These are phyloP conservation scores for Anomalospiza imberbis DNA, from an alignment of 2,797 vertebrate genomes.

Conservation along the genomic window DNA sequence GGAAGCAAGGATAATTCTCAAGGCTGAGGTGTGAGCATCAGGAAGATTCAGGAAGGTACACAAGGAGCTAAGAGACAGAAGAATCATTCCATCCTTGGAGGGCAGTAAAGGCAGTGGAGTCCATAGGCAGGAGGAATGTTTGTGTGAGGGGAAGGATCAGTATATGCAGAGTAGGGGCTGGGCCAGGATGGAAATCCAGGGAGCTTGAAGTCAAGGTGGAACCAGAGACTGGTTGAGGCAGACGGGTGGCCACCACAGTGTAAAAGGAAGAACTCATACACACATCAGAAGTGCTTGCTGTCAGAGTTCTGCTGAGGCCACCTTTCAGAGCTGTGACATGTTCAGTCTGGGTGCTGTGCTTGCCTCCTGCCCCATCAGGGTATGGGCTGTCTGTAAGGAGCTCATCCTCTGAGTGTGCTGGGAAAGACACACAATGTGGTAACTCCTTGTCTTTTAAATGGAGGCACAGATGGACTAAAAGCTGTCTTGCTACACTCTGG, in stretches of 20 bases:
- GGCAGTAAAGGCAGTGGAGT: not conserved
- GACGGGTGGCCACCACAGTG: not conserved
- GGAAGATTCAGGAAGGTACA: not conserved
- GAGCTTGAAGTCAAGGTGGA: not conserved
- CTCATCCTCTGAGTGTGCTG: not conserved
- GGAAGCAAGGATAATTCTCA: not conserved
- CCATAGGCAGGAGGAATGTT: not conserved
- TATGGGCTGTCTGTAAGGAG: not conserved
- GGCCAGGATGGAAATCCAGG: not conserved
- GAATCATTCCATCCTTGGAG: not conserved
- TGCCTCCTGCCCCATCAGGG: accelerated
- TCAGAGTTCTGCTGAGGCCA: not conserved
- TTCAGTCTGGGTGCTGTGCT: not conserved
- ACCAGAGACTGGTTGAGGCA: accelerated
- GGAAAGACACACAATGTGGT: not conserved
- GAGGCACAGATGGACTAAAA: not conserved
- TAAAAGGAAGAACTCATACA: not conserved
- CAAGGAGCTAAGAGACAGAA: not conserved
- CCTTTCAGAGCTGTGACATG: not conserved
- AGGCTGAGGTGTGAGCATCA: not conserved
- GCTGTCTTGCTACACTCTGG: not conserved
- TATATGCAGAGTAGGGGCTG: not conserved
- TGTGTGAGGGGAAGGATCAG: not conserved
- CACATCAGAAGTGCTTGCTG: not conserved
- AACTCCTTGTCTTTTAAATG: not conserved